These are phyloP conservation scores for Bolinopsis microptera DNA, from an alignment of 37 sponge, comb jelly and placozoan species.

Conservation along the genomic window DNA sequence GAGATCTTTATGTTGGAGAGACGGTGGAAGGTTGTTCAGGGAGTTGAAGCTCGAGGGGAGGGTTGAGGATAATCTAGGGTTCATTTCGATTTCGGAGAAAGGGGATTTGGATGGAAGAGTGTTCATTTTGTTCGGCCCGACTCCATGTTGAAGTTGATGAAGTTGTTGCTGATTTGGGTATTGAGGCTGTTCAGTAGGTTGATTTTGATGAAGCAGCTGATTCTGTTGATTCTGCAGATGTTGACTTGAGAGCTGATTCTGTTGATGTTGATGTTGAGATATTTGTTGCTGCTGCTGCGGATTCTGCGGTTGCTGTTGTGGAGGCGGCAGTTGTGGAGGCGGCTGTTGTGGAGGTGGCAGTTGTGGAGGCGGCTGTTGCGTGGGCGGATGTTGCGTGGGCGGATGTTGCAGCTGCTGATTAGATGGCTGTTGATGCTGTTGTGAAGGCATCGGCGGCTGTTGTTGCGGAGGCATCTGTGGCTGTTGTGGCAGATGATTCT, in stretches of 20 bases:
- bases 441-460: not conserved
- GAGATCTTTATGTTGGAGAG: slow-evolving; percentile 4
- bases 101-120: not conserved
- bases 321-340: too few relatives aligned
- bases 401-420: not conserved
- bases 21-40: not conserved
- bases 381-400: not conserved
- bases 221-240: not conserved
- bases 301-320: not conserved
- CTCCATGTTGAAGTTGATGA: not conserved
- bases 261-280: not conserved
- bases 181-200: slow-evolving; percentile 3
- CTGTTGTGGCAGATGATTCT: not conserved
- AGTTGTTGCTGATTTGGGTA: not conserved
- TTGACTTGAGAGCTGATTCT: not conserved
- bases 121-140: not conserved
- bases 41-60: slow-evolving; percentile 6
- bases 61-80: not conserved
- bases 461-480: not conserved
- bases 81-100: not conserved
- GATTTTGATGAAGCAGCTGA: not conserved
- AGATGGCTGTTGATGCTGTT: not conserved
- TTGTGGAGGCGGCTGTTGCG: too few relatives aligned
- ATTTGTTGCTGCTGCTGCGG: not conserved
- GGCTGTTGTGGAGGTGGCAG: not conserved